Conservation (phyloP, 2,113 vertebrate species). For the Plestiodon gilberti region DNA sequence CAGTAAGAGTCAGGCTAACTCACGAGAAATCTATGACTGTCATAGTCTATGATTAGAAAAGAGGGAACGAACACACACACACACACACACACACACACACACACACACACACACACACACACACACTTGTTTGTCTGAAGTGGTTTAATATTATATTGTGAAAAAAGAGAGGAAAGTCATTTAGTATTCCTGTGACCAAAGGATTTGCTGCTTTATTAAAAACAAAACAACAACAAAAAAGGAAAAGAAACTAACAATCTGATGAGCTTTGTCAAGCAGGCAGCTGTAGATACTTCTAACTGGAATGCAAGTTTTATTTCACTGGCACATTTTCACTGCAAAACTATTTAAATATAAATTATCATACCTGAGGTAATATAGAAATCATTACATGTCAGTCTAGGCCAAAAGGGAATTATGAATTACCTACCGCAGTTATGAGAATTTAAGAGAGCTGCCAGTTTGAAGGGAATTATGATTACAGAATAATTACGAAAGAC, state of each 20-base stretch:
- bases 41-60: too few species aligned
- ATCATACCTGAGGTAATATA: constrained; percentile 19
- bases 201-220: not conserved
- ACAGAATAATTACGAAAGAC: fast-evolving
- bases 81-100: too few species aligned
- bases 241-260: not conserved
- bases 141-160: fast-evolving
- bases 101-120: too few species aligned
- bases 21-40: too few species aligned
- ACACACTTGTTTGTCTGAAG: fast-evolving
- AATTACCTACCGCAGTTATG: not conserved
- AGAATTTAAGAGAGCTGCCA: constrained; percentile 3
- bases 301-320: constrained; percentile 23
- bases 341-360: constrained; percentile 38
- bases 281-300: not conserved
- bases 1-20: too few species aligned
- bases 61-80: too few species aligned
- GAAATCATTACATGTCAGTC: constrained; percentile 15
- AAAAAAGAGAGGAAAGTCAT: not conserved
- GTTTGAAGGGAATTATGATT: not conserved
- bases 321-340: constrained; percentile 10
- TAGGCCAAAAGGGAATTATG: constrained; percentile 2
- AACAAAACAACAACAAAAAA: too few species aligned
- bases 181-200: not conserved
- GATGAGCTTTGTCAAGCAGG: not conserved